Base-by-base conservation (phyloP, 2,113 vertebrate species). In the Artemisiospiza belli region DNA sequence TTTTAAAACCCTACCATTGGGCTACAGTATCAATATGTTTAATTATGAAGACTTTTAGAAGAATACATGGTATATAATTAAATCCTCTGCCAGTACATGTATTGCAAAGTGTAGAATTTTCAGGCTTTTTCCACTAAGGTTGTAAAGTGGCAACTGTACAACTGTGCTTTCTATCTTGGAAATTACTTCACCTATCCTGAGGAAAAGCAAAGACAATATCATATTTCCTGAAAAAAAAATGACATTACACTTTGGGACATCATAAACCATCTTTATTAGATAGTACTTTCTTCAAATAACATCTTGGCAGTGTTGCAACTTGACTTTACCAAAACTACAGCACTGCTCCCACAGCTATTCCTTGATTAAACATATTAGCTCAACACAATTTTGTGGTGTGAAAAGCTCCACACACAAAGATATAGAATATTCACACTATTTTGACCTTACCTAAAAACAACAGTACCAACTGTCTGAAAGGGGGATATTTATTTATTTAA, bases 201-300 rank as follows among this genome's bases (percentile, higher is more conserved):
- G 70, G 72, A 67, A 79, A 83, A 91, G 57, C 5, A 89, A 95
- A 94, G 27, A 81, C 70, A 89, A 41, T 89, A 95, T 49, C 30
- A 20, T 51, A 89, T 57, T 74, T 86, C 46, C 47, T 22, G 27
- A 18, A 35, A 84, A 52, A 52, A 70, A 88, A 73, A 85, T 11
- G 51, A 3, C 73, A 63, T 87, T 87, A 81, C 77, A 67, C 77
- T 81, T 46, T 87, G 89, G 69, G 80, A 94, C 73, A 94, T n/a
- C 80, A 91, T 57, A 93, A 89, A 87, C 61, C 28, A n/a, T 64
- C 16, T 86, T 92, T 92, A 90, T 90, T 89, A 82, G 76, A 78
- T 25, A 81, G 28, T 16, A 47, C 19, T 83, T 94, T 84, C 73
- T 72, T 84, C 64, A 91, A 52, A 78, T 68, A 66, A 86, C 31